A percentile compares a stretch with the other conserved stretches of the same genome.
phyloP scores from a whole-genome alignment of 1,140 invertebrate genomes.

The Muscidifurax raptorellus region DNA sequence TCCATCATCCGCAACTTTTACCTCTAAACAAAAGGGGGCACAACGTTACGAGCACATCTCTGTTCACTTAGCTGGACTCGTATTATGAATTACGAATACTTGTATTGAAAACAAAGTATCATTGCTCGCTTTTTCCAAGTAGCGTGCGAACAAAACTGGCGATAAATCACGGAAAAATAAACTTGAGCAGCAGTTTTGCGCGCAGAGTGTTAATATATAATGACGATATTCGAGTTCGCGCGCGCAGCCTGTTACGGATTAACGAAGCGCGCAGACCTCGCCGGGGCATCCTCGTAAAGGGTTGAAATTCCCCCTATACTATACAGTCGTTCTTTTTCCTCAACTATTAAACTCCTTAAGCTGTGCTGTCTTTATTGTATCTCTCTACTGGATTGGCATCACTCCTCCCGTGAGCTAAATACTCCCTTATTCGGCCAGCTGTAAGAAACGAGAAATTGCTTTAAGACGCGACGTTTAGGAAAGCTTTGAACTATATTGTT shows the following conservation, averaged over 20 bases:
- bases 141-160: too few species aligned
- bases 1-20: too few species aligned
- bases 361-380: conserved; percentile 40
- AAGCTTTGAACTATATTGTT: neutral
- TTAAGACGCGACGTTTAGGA: neutral
- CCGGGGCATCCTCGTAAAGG: conserved; percentile 26
- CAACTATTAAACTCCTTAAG: conserved; percentile 45
- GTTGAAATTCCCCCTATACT: conserved; percentile 39
- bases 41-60: too few species aligned
- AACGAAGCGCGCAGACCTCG: conserved; percentile 16
- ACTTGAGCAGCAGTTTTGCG: neutral
- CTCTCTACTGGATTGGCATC: conserved; percentile 34
- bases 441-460: conserved; percentile 17
- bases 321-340: conserved; percentile 36
- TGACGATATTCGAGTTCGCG: conserved; percentile 63
- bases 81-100: too few species aligned
- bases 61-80: too few species aligned
- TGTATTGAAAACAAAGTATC: too few species aligned
- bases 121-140: too few species aligned
- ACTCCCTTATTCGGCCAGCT: conserved; percentile 23
- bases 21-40: too few species aligned
- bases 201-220: conserved; percentile 60
- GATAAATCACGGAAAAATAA: neutral
- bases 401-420: conserved; percentile 23
- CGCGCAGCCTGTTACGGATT: conserved; percentile 43